phyloP scores from a whole-genome alignment of 2,888 invertebrate species.

The Platerodrilus igneus region DNA sequence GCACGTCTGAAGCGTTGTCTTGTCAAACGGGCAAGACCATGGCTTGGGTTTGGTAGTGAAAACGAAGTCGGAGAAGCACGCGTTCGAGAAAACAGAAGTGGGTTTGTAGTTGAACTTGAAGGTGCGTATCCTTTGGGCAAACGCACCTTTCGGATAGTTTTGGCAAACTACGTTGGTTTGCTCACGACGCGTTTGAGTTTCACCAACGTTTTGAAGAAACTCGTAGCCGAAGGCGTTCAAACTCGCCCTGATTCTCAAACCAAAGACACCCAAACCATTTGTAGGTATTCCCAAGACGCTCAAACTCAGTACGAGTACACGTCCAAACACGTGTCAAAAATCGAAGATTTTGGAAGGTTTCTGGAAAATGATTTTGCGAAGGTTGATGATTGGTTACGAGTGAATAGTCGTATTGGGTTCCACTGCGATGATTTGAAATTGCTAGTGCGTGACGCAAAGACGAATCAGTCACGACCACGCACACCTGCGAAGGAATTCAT shows the following conservation, averaged over 20 bases:
- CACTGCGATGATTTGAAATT: slow-evolving; percentile 60
- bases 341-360: slow-evolving; percentile 37
- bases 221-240: slow-evolving; percentile 58
- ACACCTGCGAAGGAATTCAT: no score
- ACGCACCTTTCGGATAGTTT: slow-evolving; percentile 52
- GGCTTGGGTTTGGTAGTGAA: slow-evolving; percentile 64
- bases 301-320: slow-evolving; percentile 63
- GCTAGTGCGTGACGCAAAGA: slow-evolving; percentile 43
- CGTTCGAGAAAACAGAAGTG: slow-evolving; percentile 53
- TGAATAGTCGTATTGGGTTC: slow-evolving; percentile 51
- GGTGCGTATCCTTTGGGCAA: slow-evolving; percentile 56
- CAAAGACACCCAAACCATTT: slow-evolving; percentile 61
- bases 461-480: no score
- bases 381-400: slow-evolving; percentile 37
- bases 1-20: slow-evolving; percentile 26
- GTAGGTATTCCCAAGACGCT: slow-evolving; percentile 62
- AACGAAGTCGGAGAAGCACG: slow-evolving; percentile 55
- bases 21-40: slow-evolving; percentile 44
- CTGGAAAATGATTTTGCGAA: slow-evolving; percentile 32
- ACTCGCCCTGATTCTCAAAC: slow-evolving; percentile 49
- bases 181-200: slow-evolving; percentile 56
- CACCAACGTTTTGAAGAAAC: slow-evolving; percentile 53
- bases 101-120: slow-evolving; percentile 65
- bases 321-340: slow-evolving; percentile 27
- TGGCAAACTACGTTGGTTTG: slow-evolving; percentile 63